These are phyloP conservation scores for Isichthys henryi DNA, from an alignment of 2,113 vertebrate species.

Conservation along the genomic window DNA sequence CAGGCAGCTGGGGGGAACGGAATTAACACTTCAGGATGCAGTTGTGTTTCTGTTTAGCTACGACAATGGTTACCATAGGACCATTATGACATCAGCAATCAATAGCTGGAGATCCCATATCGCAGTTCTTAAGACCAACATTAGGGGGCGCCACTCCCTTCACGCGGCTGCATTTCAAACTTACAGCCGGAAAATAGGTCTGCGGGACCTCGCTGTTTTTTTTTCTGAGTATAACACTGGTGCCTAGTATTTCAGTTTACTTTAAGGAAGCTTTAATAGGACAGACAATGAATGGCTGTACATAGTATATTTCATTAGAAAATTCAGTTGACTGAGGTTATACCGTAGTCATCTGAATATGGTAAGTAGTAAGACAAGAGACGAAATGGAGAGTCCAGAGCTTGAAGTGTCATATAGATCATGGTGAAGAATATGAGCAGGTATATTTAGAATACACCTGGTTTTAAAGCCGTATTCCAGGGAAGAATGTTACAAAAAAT, in stretches of 20 bases:
- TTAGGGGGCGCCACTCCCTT: not conserved
- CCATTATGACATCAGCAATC: not conserved
- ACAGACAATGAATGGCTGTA: not conserved
- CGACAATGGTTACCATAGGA: not conserved
- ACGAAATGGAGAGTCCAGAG: not conserved
- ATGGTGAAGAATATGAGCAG: not conserved
- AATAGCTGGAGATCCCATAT: constrained; percentile 22
- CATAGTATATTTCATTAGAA: not conserved
- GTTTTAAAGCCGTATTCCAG: not conserved
- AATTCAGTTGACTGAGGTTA: not conserved
- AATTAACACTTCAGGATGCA: constrained; percentile 16
- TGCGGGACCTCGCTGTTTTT: not conserved
- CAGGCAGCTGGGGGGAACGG: not conserved
- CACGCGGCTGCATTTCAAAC: not conserved
- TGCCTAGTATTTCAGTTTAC: not conserved
- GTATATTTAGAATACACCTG: not conserved
- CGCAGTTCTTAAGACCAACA: constrained; percentile 3
- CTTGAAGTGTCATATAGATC: not conserved
- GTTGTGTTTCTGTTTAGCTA: not conserved
- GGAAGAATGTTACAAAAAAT: not conserved
- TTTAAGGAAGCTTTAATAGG: not conserved
- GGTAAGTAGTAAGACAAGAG: not conserved
- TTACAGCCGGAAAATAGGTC: not conserved
- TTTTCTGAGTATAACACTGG: not conserved
- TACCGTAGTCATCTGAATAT: constrained; percentile 10